Evolutionary conservation across 2,797 vertebrate species (phyloP), one percentile per base, ranked within the genome.

Genomic region (Pelobates cultripes): DNA sequence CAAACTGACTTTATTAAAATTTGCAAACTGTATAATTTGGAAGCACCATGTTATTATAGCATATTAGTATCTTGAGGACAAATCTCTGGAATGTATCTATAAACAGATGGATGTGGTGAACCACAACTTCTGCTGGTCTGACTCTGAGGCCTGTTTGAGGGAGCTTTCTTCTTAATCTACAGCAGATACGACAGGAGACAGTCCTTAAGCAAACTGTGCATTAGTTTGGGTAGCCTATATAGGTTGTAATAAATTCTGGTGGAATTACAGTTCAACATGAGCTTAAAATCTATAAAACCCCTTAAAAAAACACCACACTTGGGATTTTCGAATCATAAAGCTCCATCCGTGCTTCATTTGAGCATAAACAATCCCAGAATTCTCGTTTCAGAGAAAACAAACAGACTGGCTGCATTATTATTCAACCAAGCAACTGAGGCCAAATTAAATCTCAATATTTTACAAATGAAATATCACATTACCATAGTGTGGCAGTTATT

Each of bases 51-150:
- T 84, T 84, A 84, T 84, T 84, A 84, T 75, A 71, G 72, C 73
- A 79, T 84, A 84, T 84, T 84, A 84, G 82, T 79, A 84, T 84
- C 82, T 79, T 79, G 82, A 84, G 82, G 82, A 79, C 82, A 84
- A 79, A 84, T 79, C 82, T 84, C 77, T 84, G 82, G 82, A 84
- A 84, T 84, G 77, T 84, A 79, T 84, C 82, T 84, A 84, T 84
- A 84, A 84, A 84, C 82, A 84, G 82, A 84, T 84, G 82, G 82
- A 84, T 84, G 82, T 84, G 82, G 82, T 84, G 57, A 75, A 84
- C 82, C 82, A 84, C 82, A 84, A 79, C 67, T 79, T 84, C 82
- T 79, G 82, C 57, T 71, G 40, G 67, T 75, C 73, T 70, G 67
- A 71, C 77, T 76, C 43, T 79, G 77, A 79, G 82, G 82, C 82